phyloP scores from a whole-genome alignment of 1,140 invertebrate genomes.

The Bombus difficillimus region DNA sequence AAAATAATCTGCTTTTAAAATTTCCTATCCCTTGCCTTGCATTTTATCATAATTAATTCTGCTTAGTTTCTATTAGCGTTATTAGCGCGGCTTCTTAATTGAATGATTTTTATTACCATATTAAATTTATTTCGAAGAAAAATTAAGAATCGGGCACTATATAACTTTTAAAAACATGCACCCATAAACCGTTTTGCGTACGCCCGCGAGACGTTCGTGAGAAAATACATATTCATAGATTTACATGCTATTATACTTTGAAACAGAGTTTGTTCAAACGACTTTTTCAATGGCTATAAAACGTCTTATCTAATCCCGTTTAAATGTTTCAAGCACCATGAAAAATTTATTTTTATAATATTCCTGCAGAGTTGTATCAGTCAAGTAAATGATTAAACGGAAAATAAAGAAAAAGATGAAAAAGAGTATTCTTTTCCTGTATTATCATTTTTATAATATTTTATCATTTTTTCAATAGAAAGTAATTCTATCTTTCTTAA shows the following conservation, averaged over 20 bases:
- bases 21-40: background rate
- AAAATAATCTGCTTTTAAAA: background rate
- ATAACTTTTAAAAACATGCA: background rate
- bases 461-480: background rate
- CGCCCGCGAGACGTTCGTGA: too few relatives aligned
- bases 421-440: background rate
- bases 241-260: background rate
- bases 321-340: background rate
- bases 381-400: background rate
- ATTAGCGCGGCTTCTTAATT: too few relatives aligned
- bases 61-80: background rate
- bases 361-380: background rate
- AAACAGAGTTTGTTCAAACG: background rate
- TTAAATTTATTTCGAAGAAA: background rate
- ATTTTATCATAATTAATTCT: background rate
- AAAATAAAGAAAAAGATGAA: background rate
- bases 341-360: background rate
- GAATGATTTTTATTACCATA: background rate
- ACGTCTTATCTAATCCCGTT: background rate
- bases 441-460: background rate
- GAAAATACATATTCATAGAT: background rate
- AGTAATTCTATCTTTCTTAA: background rate
- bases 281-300: constrained; percentile 5
- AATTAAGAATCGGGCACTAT: background rate
- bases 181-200: background rate